phyloP scores from a whole-genome alignment of 53 echinoderm and acorn worm genomes.

The Glandiceps talaboti region DNA sequence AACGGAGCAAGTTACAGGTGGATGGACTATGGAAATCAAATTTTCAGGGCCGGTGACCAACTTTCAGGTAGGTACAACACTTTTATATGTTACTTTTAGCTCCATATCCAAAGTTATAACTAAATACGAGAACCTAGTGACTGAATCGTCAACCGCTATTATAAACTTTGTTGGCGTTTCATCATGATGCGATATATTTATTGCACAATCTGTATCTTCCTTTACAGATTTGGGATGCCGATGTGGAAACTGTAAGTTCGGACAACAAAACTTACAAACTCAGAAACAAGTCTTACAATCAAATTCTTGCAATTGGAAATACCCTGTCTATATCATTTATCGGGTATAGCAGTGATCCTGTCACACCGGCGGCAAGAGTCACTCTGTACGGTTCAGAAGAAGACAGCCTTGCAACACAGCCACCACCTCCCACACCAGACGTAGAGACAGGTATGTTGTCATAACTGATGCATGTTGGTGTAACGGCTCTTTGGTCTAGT shows the following conservation, averaged over 20 bases:
- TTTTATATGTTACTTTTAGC: no score
- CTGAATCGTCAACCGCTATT: no score
- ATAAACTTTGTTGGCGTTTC: no score
- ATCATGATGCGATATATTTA: no score
- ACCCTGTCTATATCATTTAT: constrained; percentile 27
- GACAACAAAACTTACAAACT: constrained; percentile 22
- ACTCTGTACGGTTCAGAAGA: neutral
- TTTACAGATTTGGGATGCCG: constrained; percentile 41
- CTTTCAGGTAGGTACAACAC: no score
- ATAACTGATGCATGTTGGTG: neutral
- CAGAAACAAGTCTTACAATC: constrained; percentile 32
- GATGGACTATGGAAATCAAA: no score
- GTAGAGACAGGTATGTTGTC: constrained; percentile 11
- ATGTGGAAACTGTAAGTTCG: constrained; percentile 1
- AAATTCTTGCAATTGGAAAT: constrained; percentile 14
- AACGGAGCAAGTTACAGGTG: no score
- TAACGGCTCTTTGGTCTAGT: no score
- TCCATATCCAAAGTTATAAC: no score
- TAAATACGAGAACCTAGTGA: no score
- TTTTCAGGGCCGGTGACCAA: no score
- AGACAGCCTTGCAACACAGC: neutral
- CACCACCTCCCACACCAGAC: neutral
- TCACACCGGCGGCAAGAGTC: neutral
- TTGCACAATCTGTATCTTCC: no score
- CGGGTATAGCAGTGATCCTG: neutral